Percentiles rank a stretch among this genome's conserved stretches.
Evolutionary conservation across 2,888 invertebrate species (phyloP).

Genomic region (Cephonodes hylas): DNA sequence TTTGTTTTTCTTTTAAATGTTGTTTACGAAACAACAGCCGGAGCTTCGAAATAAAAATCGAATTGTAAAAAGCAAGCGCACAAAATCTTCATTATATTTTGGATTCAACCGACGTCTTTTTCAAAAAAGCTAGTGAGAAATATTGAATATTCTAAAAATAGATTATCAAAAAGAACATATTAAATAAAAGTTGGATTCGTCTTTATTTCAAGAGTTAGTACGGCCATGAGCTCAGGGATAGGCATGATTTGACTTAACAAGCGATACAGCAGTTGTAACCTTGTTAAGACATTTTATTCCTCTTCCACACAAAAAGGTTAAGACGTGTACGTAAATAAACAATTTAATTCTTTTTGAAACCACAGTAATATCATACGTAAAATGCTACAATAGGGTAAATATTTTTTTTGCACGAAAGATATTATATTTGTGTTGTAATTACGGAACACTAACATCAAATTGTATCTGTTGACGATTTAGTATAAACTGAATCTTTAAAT

Average conservation of each 20-base stretch:
- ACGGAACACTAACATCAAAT: too few relatives aligned
- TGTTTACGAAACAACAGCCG: background rate
- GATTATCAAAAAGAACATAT: background rate
- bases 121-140: background rate
- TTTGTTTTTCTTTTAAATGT: background rate
- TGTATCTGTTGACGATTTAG: too few relatives aligned
- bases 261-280: background rate
- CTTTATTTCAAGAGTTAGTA: background rate
- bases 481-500: background rate
- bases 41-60: background rate
- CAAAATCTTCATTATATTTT: too few relatives aligned
- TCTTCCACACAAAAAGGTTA: background rate
- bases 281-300: background rate
- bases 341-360: too few relatives aligned
- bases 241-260: background rate
- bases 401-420: too few relatives aligned
- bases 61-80: too few relatives aligned
- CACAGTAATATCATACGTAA: too few relatives aligned
- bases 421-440: too few relatives aligned
- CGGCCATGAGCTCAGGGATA: background rate
- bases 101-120: background rate
- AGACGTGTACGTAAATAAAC: background rate
- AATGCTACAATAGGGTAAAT: too few relatives aligned
- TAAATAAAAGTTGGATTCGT: background rate
- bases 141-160: background rate